These are phyloP conservation scores for Terebella lapidaria DNA, from an alignment of 2,888 invertebrate species.

Conservation along the genomic window DNA sequence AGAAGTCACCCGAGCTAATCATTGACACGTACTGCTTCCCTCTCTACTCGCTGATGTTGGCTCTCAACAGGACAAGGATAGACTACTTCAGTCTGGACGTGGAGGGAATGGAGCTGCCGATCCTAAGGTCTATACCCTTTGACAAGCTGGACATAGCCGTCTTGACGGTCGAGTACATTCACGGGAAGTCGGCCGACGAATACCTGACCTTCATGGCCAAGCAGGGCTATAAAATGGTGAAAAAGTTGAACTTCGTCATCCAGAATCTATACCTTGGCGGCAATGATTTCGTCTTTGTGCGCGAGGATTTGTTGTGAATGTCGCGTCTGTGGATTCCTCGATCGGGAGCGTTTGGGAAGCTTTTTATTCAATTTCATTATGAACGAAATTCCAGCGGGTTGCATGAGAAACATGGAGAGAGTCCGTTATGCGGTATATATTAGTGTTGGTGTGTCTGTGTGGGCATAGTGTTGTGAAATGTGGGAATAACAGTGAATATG, in stretches of 20 bases:
- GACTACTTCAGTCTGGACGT: conserved; percentile 69
- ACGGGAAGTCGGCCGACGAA: conserved; percentile 13
- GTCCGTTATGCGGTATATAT: too few relatives aligned
- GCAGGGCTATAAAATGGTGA: conserved; percentile 8
- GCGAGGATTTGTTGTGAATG: neutral
- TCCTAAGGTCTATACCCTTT: conserved; percentile 62
- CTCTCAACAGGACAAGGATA: conserved; percentile 67
- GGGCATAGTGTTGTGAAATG: too few relatives aligned
- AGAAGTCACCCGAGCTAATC: neutral
- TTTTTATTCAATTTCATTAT: too few relatives aligned
- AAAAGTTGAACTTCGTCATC: conserved; percentile 1
- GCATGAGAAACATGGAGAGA: too few relatives aligned
- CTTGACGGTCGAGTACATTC: conserved; percentile 31
- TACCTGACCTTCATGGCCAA: conserved; percentile 6
- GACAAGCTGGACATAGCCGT: conserved; percentile 56
- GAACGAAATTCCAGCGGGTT: too few relatives aligned
- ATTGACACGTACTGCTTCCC: conserved; percentile 64
- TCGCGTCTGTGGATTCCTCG: too few relatives aligned
- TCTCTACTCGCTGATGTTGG: conserved; percentile 73
- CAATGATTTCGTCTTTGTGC: conserved; percentile 12
- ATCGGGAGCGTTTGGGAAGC: too few relatives aligned
- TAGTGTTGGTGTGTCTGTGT: too few relatives aligned
- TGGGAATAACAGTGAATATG: too few relatives aligned
- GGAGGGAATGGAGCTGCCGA: conserved; percentile 57
- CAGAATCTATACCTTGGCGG: conserved; percentile 9